These are phyloP conservation scores for Chrosomus eos DNA, from an alignment of 2,797 vertebrate genomes.

Conservation along the genomic window DNA sequence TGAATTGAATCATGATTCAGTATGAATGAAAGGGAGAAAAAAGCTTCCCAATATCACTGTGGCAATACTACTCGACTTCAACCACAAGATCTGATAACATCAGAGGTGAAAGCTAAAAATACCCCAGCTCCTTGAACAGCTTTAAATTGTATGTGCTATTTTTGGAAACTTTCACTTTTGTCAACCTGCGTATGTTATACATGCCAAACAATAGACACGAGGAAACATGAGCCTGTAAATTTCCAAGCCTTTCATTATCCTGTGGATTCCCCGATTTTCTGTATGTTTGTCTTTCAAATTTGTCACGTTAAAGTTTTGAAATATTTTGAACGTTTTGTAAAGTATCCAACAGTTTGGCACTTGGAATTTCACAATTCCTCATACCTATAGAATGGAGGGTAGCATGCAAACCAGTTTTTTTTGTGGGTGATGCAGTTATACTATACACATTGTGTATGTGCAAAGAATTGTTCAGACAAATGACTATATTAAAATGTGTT, in stretches of 20 bases:
- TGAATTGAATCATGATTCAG: conserved; percentile 10
- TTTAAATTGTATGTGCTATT: neutral
- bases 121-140: neutral
- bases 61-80: neutral
- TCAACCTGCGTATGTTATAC: neutral
- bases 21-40: neutral
- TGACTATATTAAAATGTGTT: neutral
- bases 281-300: conserved; percentile 23
- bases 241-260: conserved; percentile 39
- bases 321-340: neutral
- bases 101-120: conserved; percentile 26
- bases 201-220: conserved; percentile 4
- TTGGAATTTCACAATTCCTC: conserved; percentile 39
- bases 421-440: neutral
- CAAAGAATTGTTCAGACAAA: neutral
- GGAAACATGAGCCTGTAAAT: conserved; percentile 19
- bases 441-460: neutral
- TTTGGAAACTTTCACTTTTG: neutral
- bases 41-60: conserved; percentile 21
- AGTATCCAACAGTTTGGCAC: neutral
- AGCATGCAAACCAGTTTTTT: neutral
- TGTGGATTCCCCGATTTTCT: neutral
- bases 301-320: conserved; percentile 3
- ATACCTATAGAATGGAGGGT: neutral
- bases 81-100: conserved; percentile 43